Percentiles rank a stretch among this genome's conserved stretches.
phyloP scores from a whole-genome alignment of 2,113 vertebrate species.

The Rhinoptilus africanus region DNA sequence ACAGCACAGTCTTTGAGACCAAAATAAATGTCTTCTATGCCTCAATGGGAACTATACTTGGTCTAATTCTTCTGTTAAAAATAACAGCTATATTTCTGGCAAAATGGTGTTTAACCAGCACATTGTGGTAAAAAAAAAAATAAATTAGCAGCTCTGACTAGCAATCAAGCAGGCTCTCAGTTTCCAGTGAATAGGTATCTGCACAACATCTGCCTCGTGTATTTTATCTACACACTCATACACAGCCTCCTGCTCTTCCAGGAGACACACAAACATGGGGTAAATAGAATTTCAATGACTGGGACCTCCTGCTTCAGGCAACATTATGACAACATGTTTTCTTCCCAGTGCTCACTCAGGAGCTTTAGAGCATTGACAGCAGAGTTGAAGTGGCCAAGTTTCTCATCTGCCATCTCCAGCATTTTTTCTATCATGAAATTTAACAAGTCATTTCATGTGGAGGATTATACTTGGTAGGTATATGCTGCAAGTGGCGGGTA shows the following conservation, averaged over 20 bases:
- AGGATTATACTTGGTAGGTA: background rate
- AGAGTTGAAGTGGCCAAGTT: background rate
- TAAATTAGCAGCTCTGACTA: background rate
- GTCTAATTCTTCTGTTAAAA: background rate
- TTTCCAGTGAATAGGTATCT: background rate
- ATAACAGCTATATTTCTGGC: background rate
- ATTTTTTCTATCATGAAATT: background rate
- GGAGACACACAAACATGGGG: background rate
- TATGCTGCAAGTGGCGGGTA: background rate
- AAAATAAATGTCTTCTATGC: background rate
- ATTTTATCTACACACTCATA: background rate
- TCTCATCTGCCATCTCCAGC: background rate
- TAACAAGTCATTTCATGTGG: background rate
- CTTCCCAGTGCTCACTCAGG: background rate
- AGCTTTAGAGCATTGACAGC: constrained; percentile 6
- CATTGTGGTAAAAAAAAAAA: background rate
- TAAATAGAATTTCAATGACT: background rate
- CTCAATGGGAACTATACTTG: background rate
- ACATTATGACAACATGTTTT: background rate
- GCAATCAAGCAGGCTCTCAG: background rate
- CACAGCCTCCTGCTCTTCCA: background rate
- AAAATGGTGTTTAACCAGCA: background rate
- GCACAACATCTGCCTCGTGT: fast-evolving
- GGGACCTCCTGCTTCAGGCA: background rate
- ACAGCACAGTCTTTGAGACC: background rate